Evolutionary conservation across 2,888 invertebrate genomes (phyloP), one percentile per base, ranked within the genome.

Genomic region (Sepioteuthis lessoniana): DNA sequence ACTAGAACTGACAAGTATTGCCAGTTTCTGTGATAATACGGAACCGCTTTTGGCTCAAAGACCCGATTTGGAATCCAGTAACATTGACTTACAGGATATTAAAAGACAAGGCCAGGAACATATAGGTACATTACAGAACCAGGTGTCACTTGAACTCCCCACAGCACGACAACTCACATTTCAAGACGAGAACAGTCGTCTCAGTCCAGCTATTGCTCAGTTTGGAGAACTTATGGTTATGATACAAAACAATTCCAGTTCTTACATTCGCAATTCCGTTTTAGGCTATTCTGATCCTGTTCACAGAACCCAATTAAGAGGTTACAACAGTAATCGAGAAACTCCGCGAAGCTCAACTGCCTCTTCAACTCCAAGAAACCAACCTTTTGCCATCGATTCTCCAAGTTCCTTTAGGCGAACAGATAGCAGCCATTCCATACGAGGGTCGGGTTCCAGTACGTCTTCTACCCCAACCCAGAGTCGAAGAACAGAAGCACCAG

Each of bases 1-100:
- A 97, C 98, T 98, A 97, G 99, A 99, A 97, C 98, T 99, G 97
- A 98, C 98, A 95, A 99, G 99, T 97, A 99, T 99, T 96, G 98
- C 98, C 97, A 99, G 99, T 97, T 99, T 99, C 97, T 99, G 99
- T 97, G 99, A 99, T 97, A 96, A 96, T 10, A 96, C 96, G 0
- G 92, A 92, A 42, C 92, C 92, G 0, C 92, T 92, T 95, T 95
- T 91, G 55, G 94, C 31, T 35, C 94, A 93, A 95, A 19, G 93
- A 94, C 38, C 90, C 42, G 91, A 93, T 60, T 42, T 76, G n/a
- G 93, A 93, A 93, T 47, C 93, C 16, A 35, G 50, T 4, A 93
- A 55, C 8, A 76, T 76, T n/a, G 38, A 60, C 37, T 38, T 55
- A 35, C 93, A 60, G 31, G 55, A 93, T 19, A 93, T 93, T 38